Evolutionary conservation across 2,797 vertebrate genomes (phyloP).

Genomic region (Schizopygopsis pylzovi): DNA sequence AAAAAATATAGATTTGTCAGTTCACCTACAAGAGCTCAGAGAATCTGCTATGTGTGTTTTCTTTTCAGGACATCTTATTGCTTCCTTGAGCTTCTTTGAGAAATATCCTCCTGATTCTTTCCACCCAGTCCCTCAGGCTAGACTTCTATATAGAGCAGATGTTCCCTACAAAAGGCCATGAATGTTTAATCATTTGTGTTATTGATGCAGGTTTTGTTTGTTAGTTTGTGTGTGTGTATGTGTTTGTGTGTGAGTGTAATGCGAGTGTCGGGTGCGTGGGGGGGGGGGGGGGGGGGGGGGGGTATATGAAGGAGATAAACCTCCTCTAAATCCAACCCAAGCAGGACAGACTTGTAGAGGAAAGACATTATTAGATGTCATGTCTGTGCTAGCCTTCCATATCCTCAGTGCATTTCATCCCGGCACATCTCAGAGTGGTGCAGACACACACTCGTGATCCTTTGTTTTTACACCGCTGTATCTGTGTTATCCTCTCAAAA

Average conservation of each 20-base stretch:
- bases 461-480: conserved; percentile 51
- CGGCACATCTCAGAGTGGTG: conserved; percentile 31
- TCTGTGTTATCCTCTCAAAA: conserved; percentile 50
- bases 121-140: conserved; percentile 78
- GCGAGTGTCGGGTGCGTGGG: conserved; percentile 55
- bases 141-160: conserved; percentile 81
- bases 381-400: conserved; percentile 51
- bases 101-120: conserved; percentile 82
- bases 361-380: conserved; percentile 56
- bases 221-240: conserved; percentile 61
- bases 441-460: conserved; percentile 46
- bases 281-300: conserved; percentile 22
- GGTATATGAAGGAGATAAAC: conserved; percentile 53
- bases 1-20: not conserved
- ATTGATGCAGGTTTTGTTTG: conserved; percentile 85
- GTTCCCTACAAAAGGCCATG: conserved; percentile 83
- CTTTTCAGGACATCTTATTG: conserved; percentile 77
- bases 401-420: conserved; percentile 50
- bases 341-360: conserved; percentile 49
- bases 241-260: conserved; percentile 66
- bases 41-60: conserved; percentile 37
- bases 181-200: conserved; percentile 90
- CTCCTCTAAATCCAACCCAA: conserved; percentile 45
- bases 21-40: not conserved
- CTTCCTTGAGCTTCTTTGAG: conserved; percentile 77